Evolutionary conservation across 2,113 vertebrate genomes (phyloP).

Genomic region (Rhinolophus ferrumequinum): DNA sequence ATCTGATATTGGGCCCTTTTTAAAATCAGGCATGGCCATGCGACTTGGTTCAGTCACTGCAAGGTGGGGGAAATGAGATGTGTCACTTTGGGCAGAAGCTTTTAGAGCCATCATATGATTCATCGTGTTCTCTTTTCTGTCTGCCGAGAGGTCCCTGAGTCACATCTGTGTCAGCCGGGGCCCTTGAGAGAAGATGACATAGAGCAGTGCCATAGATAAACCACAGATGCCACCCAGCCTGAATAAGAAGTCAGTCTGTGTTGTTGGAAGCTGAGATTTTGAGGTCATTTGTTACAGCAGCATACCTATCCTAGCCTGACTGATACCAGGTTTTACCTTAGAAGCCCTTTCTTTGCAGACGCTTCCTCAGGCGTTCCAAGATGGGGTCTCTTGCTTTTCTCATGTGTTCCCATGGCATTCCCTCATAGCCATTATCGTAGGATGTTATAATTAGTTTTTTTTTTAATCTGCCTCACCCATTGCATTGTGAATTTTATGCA

Average conservation of each 20-base stretch:
- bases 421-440: not conserved
- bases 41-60: not conserved
- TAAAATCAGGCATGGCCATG: not conserved
- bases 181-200: not conserved
- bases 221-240: too few species aligned
- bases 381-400: not conserved
- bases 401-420: too few species aligned
- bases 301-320: not conserved
- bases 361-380: not conserved
- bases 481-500: not conserved
- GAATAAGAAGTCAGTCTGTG: not conserved
- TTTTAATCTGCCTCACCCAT: not conserved
- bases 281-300: not conserved
- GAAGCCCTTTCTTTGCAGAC: not conserved
- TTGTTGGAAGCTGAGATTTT: not conserved
- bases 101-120: not conserved
- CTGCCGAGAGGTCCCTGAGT: not conserved
- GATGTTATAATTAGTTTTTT: not conserved
- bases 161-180: not conserved
- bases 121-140: not conserved
- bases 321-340: not conserved
- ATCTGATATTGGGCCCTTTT: not conserved
- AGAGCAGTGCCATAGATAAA: not conserved
- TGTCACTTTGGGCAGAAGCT: not conserved
- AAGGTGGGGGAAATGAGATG: not conserved